A percentile compares a stretch with the other conserved stretches of the same genome.
These are phyloP conservation scores for Cheilosia impressa DNA, from an alignment of 2,888 invertebrate genomes.

Conservation along the genomic window DNA sequence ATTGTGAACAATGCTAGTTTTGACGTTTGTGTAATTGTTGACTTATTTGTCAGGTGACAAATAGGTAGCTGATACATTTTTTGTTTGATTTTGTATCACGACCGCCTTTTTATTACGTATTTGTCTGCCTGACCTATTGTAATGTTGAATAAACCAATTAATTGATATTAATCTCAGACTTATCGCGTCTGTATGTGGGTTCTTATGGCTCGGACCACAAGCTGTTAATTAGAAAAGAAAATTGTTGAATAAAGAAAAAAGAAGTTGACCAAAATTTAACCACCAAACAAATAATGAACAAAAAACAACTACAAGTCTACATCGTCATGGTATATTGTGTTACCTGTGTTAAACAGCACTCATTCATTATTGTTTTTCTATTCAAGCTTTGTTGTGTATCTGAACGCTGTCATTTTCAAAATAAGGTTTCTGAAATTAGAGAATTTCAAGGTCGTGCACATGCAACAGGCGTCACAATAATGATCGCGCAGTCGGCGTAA, in stretches of 20 bases:
- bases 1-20: too few relatives aligned
- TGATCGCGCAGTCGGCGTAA: constrained; percentile 9
- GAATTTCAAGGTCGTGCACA: constrained; percentile 59
- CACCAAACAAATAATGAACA: constrained; percentile 10
- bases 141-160: not conserved
- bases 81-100: not conserved
- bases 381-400: constrained; percentile 19
- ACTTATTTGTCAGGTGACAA: too few relatives aligned
- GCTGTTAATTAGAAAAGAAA: constrained; percentile 1
- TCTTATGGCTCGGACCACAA: not conserved
- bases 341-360: not conserved
- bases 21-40: too few relatives aligned
- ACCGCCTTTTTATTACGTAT: not conserved
- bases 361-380: not conserved
- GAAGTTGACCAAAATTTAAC: constrained; percentile 4
- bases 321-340: constrained; percentile 30
- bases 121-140: not conserved
- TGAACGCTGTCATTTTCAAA: constrained; percentile 35
- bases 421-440: constrained; percentile 48
- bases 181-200: not conserved
- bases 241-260: not conserved
- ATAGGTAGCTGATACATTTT: not conserved
- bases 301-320: not conserved
- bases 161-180: not conserved
- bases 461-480: constrained; percentile 50